Evolutionary conservation across 2,113 vertebrate genomes (phyloP), one percentile per base, ranked within the genome.

Genomic region (Scomber japonicus): DNA sequence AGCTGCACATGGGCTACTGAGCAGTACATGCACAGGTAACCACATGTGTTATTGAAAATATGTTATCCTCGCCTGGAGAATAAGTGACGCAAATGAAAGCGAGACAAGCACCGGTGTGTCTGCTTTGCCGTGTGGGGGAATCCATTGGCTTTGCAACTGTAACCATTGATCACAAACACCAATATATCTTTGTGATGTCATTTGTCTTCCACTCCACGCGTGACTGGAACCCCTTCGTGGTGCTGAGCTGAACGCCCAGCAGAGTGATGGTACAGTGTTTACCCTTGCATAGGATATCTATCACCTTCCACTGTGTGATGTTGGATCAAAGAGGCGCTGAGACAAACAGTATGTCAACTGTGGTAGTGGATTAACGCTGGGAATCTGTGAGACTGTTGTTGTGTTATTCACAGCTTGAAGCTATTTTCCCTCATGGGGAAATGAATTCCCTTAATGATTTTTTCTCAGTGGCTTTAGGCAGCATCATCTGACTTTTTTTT

Each of bases 391-490:
- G 71, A 61, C 75, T 82, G 76, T 77, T 87, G 63, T 71, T 77
- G 53, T 85, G 85, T 85, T 88, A 6, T 51, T 82, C 82, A 17
- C 82, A 85, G 84, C 86, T 85, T 72, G 82, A 83, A 85, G 82
- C 81, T 81, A 75, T 90, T 83, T 88, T 75, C 68, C 61, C 80
- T 84, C 51, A 31, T 75, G 76, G 75, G 79, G 55, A 88, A 87
- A 86, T 85, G 40, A 84, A 86, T 81, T 80, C 77, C 74, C 90
- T 68, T 88, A 85, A 91, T 89, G 78, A 90, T 89, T 88, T 88
- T 88, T 72, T 75, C 80, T 86, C 62, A 63, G 46, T 72, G 71
- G 78, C 87, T 90, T 62, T n/a, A 49, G 80, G 85, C 75, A 80
- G 54, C 57, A 70, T 82, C 79, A 60, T 83, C 61, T 76, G 71